These are phyloP conservation scores for Crocuta crocuta DNA, from an alignment of 2,113 vertebrate species.

Conservation along the genomic window DNA sequence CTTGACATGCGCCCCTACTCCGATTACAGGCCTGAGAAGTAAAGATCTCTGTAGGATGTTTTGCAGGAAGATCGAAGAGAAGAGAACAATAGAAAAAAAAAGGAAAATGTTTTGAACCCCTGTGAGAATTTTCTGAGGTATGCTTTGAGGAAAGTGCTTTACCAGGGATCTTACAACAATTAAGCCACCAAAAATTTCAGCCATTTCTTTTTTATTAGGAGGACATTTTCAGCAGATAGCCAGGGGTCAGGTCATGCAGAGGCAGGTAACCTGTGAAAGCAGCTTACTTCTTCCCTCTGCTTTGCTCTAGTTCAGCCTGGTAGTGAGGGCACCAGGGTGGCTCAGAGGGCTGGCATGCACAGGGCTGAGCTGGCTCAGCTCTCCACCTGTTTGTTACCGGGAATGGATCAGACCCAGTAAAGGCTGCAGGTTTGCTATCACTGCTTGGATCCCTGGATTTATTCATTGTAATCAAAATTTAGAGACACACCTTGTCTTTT, in stretches of 20 bases:
- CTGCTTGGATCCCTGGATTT: not conserved
- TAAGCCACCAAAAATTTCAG: not conserved
- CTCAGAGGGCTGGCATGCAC: not conserved
- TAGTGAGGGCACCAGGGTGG: not conserved
- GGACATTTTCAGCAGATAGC: constrained; percentile 14
- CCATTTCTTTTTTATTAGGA: not conserved
- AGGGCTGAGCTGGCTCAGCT: not conserved
- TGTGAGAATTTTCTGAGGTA: not conserved
- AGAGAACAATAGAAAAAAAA: not conserved
- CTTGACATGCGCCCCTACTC: not conserved
- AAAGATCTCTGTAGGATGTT: not conserved
- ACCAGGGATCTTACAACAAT: not conserved
- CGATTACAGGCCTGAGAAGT: not conserved
- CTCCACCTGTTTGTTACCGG: not conserved
- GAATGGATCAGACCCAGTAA: not conserved
- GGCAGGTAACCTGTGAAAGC: not conserved
- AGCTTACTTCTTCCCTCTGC: not conserved
- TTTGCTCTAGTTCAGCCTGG: not conserved
- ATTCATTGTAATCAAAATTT: not conserved
- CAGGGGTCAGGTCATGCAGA: not conserved
- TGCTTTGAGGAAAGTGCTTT: not conserved
- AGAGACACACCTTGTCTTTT: not conserved
- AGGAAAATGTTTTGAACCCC: not conserved
- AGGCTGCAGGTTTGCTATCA: not conserved
- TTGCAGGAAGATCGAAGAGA: not conserved